Evolutionary conservation across 2,113 vertebrate genomes (phyloP), one percentile per base, ranked within the genome.

Genomic region (Crotalus viridis): DNA sequence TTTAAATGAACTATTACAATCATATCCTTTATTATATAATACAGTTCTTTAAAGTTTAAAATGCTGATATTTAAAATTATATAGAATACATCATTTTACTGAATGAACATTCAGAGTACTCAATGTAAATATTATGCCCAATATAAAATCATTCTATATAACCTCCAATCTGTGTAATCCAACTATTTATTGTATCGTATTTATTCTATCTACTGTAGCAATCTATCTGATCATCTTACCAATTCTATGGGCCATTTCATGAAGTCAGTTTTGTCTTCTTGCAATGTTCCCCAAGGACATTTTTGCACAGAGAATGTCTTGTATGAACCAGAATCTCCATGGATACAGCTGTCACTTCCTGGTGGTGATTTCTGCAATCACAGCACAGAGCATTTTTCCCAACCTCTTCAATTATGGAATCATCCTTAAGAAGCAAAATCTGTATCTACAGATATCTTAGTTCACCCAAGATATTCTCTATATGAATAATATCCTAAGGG

Each of bases 261-360:
- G n/a, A 85, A 88, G 17, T 59, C 28, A 48, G 19, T 85, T 85
- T 89, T 85, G 39, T 51, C 43, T 92, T 88, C 69, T 85, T 56
- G 54, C 69, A 51, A 33, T 85, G 54, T 17, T 81, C 61, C 59
- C 51, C n/a, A 88, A 56, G 91, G 61, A 56, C 57, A 81, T 55
- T 43, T 92, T 92, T 89, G 74, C 51, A 88, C 33, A 56, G n/a
- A 81, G 8, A 92, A 81, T 46, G 21, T 69, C 86, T 92, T 74
- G 51, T 92, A 81, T 43, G 51, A 89, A 92, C 33, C 87, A 55
- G 59, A 46, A 74, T 92, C 59, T 81, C 91, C 91, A 92, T 92
- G 57, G 91, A 89, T 89, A 89, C 61, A 88, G 87, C 59, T 92
- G 33, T 39, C 51, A 10, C 39, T 92, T 81, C 85, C 59, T 81